Percentiles rank a stretch among this genome's conserved stretches.
phyloP scores from a whole-genome alignment of 1,140 invertebrate genomes.

The Ridgeia piscesae region DNA sequence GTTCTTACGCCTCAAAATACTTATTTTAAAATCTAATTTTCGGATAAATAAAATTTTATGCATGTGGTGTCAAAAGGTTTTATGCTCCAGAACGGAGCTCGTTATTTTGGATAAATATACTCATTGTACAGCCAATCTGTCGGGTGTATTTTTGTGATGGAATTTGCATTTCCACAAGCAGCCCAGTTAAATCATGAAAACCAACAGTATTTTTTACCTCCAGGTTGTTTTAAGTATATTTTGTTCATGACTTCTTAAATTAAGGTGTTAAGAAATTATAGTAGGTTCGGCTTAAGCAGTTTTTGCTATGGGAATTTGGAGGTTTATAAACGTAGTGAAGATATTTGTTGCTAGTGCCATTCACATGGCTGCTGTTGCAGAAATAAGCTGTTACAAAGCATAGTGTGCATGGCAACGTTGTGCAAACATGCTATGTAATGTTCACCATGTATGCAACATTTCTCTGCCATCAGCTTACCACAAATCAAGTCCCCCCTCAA shows the following conservation, averaged over 20 bases:
- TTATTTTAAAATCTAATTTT: neutral
- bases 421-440: too few species aligned
- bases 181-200: neutral
- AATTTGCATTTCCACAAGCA: neutral
- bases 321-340: neutral
- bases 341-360: neutral
- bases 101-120: neutral
- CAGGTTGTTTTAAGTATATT: neutral
- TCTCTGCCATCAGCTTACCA: neutral
- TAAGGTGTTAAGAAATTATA: conserved; percentile 2
- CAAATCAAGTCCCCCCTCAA: neutral
- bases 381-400: neutral
- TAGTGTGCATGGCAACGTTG: neutral
- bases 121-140: neutral
- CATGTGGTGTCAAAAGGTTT: neutral
- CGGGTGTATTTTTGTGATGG: neutral
- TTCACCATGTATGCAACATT: neutral
- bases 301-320: neutral
- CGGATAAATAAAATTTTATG: neutral
- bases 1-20: neutral
- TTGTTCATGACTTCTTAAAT: neutral
- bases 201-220: neutral
- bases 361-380: neutral
- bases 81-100: neutral
- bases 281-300: neutral